Conservation (phyloP, 2,113 vertebrate species). For the Axis porcinus region DNA sequence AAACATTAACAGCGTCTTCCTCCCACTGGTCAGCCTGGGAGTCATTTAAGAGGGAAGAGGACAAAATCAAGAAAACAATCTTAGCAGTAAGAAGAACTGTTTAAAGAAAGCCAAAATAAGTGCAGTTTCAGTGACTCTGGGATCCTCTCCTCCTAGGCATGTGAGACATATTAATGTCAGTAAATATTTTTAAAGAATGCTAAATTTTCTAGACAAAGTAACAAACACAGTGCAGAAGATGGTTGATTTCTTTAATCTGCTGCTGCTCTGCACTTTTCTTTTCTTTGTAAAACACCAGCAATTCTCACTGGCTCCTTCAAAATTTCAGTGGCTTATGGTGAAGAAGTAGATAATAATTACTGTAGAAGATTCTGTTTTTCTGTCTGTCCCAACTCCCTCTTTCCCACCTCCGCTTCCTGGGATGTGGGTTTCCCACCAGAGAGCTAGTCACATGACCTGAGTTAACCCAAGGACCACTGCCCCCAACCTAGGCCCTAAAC, state of each 20-base stretch:
- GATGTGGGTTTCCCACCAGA: background rate
- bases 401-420: background rate
- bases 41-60: slow-evolving; percentile 25
- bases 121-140: background rate
- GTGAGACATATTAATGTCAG: background rate
- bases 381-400: background rate
- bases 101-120: slow-evolving; percentile 17
- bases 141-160: background rate
- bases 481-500: background rate
- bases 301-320: background rate
- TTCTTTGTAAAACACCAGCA: background rate
- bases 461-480: background rate
- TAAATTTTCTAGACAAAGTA: background rate
- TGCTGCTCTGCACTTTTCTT: background rate
- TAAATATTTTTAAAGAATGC: background rate
- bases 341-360: background rate
- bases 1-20: background rate
- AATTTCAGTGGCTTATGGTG: background rate
- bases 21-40: slow-evolving; percentile 30
- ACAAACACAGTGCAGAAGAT: background rate
- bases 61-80: slow-evolving; percentile 32
- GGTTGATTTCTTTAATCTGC: background rate
- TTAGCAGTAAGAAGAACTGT: background rate
- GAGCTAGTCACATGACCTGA: background rate
- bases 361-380: background rate